Evolutionary conservation across 2,888 invertebrate genomes (phyloP).

Genomic region (Mesorhabditis spiculigera): DNA sequence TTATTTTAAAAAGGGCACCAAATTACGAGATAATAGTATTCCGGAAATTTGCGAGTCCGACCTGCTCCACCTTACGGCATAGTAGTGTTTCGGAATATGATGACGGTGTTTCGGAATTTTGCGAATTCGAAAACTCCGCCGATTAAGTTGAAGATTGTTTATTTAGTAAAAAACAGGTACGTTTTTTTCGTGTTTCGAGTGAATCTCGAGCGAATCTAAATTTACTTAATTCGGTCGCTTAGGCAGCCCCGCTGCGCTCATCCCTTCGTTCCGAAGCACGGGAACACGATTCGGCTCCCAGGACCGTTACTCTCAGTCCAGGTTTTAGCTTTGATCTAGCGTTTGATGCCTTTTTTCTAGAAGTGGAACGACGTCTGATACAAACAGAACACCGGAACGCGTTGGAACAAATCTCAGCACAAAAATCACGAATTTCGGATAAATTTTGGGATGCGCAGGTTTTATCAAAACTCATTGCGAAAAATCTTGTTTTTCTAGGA

Average conservation of each 20-base stretch:
- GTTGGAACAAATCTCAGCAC: constrained; percentile 25
- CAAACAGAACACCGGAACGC: background rate
- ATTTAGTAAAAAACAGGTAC: no score
- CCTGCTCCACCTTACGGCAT: no score
- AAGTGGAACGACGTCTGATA: background rate
- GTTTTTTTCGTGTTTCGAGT: no score
- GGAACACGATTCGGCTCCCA: background rate
- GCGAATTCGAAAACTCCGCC: no score
- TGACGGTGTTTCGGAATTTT: no score
- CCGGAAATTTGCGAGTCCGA: no score
- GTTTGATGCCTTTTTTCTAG: background rate
- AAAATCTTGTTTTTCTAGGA: background rate
- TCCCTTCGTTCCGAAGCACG: background rate
- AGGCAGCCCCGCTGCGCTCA: background rate
- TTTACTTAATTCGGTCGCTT: background rate
- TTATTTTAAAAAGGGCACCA: no score
- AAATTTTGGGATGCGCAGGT: constrained; percentile 33
- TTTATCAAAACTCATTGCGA: background rate
- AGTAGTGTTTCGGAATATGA: no score
- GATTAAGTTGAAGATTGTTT: no score
- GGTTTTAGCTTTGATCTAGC: background rate
- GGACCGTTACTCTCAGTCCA: background rate
- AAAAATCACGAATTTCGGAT: constrained; percentile 42
- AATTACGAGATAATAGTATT: no score
- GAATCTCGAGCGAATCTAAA: no score